These are phyloP conservation scores for Hofmannophila pseudospretella DNA, from an alignment of 2,888 invertebrate genomes.

Conservation along the genomic window DNA sequence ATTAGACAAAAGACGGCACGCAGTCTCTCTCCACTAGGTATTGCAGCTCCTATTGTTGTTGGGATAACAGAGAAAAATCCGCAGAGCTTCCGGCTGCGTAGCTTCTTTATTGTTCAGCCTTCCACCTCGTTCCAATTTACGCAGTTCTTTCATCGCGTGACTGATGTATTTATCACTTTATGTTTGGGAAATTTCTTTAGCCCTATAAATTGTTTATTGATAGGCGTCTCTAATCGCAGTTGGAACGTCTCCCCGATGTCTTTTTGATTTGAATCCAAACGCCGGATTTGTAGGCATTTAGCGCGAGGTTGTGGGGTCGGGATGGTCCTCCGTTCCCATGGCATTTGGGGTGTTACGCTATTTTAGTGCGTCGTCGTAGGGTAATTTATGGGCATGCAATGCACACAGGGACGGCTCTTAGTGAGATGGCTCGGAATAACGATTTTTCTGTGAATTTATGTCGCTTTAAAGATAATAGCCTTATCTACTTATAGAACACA, in stretches of 20 bases:
- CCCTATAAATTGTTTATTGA: conserved; percentile 68
- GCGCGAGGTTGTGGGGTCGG: conserved; percentile 45
- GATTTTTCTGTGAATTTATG: conserved; percentile 59
- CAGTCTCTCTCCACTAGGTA: conserved; percentile 45
- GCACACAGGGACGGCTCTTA: conserved; percentile 59
- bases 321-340: conserved; percentile 61
- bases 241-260: conserved; percentile 55
- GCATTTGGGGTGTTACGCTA: conserved; percentile 71
- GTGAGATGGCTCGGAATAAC: conserved; percentile 60
- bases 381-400: conserved; percentile 70
- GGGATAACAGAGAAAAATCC: conserved; percentile 65
- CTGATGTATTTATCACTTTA: conserved; percentile 61
- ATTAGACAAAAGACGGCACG: conserved; percentile 64
- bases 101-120: conserved; percentile 47
- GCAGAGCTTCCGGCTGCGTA: conserved; percentile 52
- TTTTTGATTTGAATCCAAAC: conserved; percentile 64
- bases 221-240: conserved; percentile 62
- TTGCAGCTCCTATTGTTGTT: conserved; percentile 61
- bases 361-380: conserved; percentile 67
- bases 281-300: conserved; percentile 70
- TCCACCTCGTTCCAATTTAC: conserved; percentile 52
- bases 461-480: conserved; percentile 38
- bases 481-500: conserved; percentile 7
- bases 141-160: conserved; percentile 55
- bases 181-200: conserved; percentile 50